Evolutionary conservation across 37 sponge, comb jelly and placozoan species (phyloP).

Genomic region (Tethya wilhelma): DNA sequence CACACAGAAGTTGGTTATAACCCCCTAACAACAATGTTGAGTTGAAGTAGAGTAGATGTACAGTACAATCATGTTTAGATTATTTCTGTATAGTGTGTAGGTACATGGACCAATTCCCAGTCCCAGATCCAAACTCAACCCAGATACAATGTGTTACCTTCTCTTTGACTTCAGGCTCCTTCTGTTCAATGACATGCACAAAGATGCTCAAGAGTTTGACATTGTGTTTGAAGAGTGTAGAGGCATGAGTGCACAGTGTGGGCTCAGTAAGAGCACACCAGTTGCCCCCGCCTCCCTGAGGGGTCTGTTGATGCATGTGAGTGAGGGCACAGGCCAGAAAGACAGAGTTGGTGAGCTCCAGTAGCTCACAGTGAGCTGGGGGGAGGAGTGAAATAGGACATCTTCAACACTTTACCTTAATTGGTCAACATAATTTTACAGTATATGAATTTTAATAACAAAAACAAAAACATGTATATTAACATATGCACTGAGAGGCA

Average conservation of each 20-base stretch:
- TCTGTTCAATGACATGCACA: slow-evolving; percentile 68
- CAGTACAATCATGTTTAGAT: no score
- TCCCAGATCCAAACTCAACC: neutral
- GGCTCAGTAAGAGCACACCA: slow-evolving; percentile 27
- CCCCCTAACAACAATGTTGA: neutral
- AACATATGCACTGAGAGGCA: no score
- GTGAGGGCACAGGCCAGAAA: slow-evolving; percentile 49
- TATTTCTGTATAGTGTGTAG: no score
- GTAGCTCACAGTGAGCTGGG: slow-evolving; percentile 56
- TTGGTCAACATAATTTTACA: no score
- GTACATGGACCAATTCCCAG: no score
- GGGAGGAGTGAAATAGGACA: no score
- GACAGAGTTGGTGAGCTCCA: slow-evolving; percentile 30
- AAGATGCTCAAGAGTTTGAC: slow-evolving; percentile 58
- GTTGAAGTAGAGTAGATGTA: no score
- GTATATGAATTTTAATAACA: no score
- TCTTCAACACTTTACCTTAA: no score
- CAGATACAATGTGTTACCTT: slow-evolving; percentile 47
- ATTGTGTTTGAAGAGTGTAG: slow-evolving; percentile 43
- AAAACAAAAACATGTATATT: no score
- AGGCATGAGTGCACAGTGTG: slow-evolving; percentile 10
- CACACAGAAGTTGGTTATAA: no score
- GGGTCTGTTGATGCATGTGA: slow-evolving; percentile 21
- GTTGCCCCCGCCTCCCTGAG: neutral
- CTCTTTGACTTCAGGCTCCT: slow-evolving; percentile 53